Conservation (phyloP, 2,888 invertebrate species). For the Hirtodrosophila trivittata region DNA sequence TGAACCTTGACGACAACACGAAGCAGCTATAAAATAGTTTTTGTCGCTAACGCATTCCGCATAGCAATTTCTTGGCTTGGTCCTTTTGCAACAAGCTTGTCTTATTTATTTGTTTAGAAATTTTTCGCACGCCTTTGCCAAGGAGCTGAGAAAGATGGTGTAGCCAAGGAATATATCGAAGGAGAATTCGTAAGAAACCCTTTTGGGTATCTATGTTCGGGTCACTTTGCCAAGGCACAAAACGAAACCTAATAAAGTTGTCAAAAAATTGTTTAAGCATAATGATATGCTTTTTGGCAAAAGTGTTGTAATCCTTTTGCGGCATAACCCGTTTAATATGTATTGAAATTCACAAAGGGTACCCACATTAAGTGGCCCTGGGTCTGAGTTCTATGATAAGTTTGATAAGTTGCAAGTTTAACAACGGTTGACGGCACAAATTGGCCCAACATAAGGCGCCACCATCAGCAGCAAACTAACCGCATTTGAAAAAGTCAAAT, state of each 20-base stretch:
- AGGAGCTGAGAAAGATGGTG: slow-evolving; percentile 1
- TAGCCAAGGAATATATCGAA: too few species aligned
- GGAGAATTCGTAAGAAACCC: too few species aligned
- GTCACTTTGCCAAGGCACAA: slow-evolving; percentile 52
- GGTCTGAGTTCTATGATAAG: slow-evolving; percentile 57
- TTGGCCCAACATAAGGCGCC: slow-evolving; percentile 49
- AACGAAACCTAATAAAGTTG: slow-evolving; percentile 75
- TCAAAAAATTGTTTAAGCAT: slow-evolving; percentile 80
- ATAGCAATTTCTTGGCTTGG: slow-evolving; percentile 67
- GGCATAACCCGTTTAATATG: slow-evolving; percentile 78
- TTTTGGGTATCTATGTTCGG: slow-evolving; percentile 49
- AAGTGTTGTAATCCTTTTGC: slow-evolving; percentile 79
- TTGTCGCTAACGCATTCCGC: slow-evolving; percentile 73
- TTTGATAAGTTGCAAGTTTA: slow-evolving; percentile 77
- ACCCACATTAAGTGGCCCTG: slow-evolving; percentile 72
- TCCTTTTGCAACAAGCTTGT: slow-evolving; percentile 47
- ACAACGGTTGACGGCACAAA: slow-evolving; percentile 79
- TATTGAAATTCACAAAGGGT: slow-evolving; percentile 73
- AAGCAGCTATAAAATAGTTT: slow-evolving; percentile 78
- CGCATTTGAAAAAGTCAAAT: slow-evolving; percentile 72
- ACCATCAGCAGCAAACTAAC: slow-evolving; percentile 39
- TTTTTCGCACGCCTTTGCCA: slow-evolving; percentile 71
- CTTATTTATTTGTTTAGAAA: slow-evolving; percentile 77
- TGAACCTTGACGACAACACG: slow-evolving; percentile 75
- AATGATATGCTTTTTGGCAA: slow-evolving; percentile 75